These are phyloP conservation scores for Rhagophthalmus giganteus DNA, from an alignment of 2,888 invertebrate genomes.

Conservation along the genomic window DNA sequence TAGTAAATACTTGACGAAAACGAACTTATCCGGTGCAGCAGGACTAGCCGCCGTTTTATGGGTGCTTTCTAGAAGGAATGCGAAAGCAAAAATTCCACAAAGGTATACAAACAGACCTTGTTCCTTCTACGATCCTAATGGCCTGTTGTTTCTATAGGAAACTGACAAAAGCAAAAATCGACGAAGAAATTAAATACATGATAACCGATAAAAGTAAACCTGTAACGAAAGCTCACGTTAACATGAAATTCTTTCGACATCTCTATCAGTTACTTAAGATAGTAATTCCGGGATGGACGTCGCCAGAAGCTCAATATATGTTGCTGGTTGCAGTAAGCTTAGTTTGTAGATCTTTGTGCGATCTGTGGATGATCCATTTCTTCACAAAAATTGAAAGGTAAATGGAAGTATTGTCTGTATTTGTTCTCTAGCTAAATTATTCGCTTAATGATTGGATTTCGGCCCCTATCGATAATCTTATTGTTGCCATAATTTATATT, in stretches of 20 bases:
- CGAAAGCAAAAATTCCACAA: no score
- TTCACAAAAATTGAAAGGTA: conserved; percentile 92
- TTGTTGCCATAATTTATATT: no score
- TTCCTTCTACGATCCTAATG: no score
- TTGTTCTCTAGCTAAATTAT: no score
- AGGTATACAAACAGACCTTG: no score
- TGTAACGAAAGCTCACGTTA: conserved; percentile 72
- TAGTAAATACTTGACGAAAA: conserved; percentile 73
- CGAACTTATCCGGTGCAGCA: conserved; percentile 65
- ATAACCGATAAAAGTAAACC: conserved; percentile 70
- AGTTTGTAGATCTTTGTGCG: conserved; percentile 88
- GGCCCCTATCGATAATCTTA: not conserved
- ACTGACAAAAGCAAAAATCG: conserved; percentile 47
- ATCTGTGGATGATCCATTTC: conserved; percentile 96
- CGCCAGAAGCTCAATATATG: conserved; percentile 75
- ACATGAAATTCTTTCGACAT: conserved; percentile 73
- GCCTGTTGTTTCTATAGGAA: no score
- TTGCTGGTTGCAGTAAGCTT: conserved; percentile 77
- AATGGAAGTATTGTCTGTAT: conserved; percentile 34
- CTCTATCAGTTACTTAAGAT: conserved; percentile 70
- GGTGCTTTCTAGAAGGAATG: no score
- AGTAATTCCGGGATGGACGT: conserved; percentile 77
- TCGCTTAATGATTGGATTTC: no score
- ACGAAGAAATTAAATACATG: conserved; percentile 78
- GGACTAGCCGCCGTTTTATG: conserved; percentile 66